These are phyloP conservation scores for Harpegnathos saltator DNA, from an alignment of 1,140 invertebrate genomes.

Conservation along the genomic window DNA sequence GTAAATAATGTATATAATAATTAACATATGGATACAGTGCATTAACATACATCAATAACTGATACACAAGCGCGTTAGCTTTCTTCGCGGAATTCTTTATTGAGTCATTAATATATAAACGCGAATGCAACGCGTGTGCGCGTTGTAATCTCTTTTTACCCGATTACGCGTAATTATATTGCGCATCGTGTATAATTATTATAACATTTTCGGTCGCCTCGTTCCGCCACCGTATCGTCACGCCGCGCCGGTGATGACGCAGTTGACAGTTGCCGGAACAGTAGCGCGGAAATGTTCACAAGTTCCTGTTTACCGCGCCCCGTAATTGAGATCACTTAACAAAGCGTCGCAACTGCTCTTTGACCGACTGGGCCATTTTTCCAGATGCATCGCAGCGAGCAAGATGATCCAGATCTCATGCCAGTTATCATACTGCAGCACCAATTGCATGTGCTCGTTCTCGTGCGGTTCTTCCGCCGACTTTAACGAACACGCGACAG, in stretches of 20 bases:
- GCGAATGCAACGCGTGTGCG: not conserved
- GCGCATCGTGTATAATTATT: too few relatives aligned
- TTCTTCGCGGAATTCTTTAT: conserved; percentile 10
- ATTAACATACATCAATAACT: conserved; percentile 6
- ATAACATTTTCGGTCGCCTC: not conserved
- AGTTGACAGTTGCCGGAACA: conserved; percentile 8
- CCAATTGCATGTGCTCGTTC: not conserved
- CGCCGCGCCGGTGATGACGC: conserved; percentile 1
- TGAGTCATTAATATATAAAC: not conserved
- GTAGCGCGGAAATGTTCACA: conserved; percentile 25
- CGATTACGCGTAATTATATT: not conserved
- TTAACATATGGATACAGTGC: not conserved
- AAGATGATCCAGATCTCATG: not conserved
- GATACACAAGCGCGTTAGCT: not conserved
- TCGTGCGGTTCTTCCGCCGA: not conserved
- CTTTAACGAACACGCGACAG: not conserved
- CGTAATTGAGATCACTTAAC: conserved; percentile 35
- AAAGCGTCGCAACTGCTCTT: conserved; percentile 22
- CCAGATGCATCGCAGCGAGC: not conserved
- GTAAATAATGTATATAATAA: conserved; percentile 25
- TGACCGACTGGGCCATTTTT: conserved; percentile 9
- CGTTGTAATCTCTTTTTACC: conserved; percentile 2
- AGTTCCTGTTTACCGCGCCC: conserved; percentile 32
- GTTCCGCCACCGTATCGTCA: not conserved
- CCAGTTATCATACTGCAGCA: conserved; percentile 3